Evolutionary conservation across 2,797 vertebrate species (phyloP).

Genomic region (Orientallactaga sibirica): DNA sequence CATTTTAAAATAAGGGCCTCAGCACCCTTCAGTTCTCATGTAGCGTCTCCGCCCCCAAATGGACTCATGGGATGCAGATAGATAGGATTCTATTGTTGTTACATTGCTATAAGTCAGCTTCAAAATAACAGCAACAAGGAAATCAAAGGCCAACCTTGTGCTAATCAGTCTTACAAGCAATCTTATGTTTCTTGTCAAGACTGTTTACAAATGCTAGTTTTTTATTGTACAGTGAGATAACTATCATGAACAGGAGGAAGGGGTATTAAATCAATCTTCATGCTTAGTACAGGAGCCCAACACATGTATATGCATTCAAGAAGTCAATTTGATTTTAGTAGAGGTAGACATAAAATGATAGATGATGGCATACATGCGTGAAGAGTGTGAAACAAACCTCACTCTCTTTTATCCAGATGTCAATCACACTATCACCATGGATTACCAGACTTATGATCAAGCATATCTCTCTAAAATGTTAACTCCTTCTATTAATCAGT

Average conservation of each 20-base stretch:
- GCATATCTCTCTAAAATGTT: background rate
- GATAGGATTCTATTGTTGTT: no score
- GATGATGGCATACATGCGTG: no score
- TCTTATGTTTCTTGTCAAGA: background rate
- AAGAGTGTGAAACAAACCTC: no score
- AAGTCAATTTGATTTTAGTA: background rate
- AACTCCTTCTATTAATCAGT: background rate
- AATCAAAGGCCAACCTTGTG: background rate
- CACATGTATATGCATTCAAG: background rate
- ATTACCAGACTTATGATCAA: no score
- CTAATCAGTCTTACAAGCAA: background rate
- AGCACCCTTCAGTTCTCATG: constrained; percentile 72
- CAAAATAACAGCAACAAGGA: background rate
- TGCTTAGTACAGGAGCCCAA: background rate
- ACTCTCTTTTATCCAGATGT: no score
- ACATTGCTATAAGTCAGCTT: constrained; percentile 18
- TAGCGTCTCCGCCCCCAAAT: constrained; percentile 47
- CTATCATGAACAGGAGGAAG: background rate
- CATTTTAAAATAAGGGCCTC: constrained; percentile 72
- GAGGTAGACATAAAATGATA: background rate
- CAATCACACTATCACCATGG: no score
- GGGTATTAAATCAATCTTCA: background rate
- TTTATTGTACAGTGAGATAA: background rate
- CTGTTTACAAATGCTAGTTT: background rate
- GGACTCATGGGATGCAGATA: constrained; percentile 34